Base-by-base conservation (phyloP, 2,888 invertebrate genomes). In the Calephelis perditalis region DNA sequence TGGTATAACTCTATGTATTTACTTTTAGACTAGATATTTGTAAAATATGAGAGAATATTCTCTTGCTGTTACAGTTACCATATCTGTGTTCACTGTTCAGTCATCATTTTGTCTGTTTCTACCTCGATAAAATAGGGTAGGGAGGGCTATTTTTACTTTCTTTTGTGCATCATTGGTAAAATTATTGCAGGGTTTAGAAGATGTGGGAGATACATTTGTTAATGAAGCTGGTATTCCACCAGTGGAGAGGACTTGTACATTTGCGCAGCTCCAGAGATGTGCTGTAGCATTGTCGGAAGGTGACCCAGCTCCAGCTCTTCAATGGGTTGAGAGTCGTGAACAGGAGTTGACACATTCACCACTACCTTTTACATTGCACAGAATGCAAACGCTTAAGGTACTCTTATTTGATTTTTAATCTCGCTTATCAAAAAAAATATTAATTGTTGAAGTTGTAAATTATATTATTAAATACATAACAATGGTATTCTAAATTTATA, bases 261-360 rank as follows among this genome's bases (percentile, higher is more conserved):
- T 89, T 64, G 89, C 89, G 36, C 70, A 77, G 61, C 71, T 90
- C 63, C 98, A 98, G 86, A 93, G 95, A 69, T 98, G 99, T 69
- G 93, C 98, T 58, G 96, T 96, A 67, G 95, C 96, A 56, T 91
- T 99, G 64, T 95, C 95, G 70, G 94, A 94, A 57, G 94, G 94
- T 57, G 95, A 98, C 77, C 92, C 99, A 1, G 92, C 93, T 49
- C 96, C 96, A 10, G 98, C 98, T 0, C 86, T 99, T 45, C 93
- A 94, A 71, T 99, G 99, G 99, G 96, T 96, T 0, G 92, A 93
- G 66, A 92, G 92, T 8, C 94, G 97, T 74, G 93, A 94, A 36
- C 93, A 94, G 47, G 93, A 94, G 62, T 87, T 99, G 58, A 91
- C 93, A 40, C 85, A 87, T 67, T 90, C 91, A 9, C 86, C 89